Conservation (phyloP, 1,140 invertebrate species). For the Papilio polyxenes region DNA sequence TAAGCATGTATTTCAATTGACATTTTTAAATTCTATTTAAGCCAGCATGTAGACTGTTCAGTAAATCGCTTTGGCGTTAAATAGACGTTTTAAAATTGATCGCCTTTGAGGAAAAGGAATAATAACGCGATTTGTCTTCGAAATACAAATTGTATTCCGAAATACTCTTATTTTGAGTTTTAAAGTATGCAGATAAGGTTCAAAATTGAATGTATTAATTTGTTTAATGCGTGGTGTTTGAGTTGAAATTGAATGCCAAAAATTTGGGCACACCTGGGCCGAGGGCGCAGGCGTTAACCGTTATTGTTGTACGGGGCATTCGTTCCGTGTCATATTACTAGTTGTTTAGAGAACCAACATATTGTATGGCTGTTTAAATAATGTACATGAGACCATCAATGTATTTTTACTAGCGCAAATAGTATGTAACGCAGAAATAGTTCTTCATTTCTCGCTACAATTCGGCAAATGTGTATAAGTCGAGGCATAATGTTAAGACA, state of each 20-base stretch:
- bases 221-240: conserved; percentile 3
- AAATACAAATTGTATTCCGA: not conserved
- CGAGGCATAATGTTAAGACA: not conserved
- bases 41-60: not conserved
- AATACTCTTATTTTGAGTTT: not conserved
- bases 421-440: too few species aligned
- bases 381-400: not conserved
- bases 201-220: not conserved
- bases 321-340: conserved; percentile 18
- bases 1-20: not conserved
- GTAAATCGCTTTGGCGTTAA: conserved; percentile 2
- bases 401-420: too few species aligned
- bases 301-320: conserved; percentile 18
- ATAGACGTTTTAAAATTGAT: not conserved
- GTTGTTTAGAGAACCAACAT: conserved; percentile 1
- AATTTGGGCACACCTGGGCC: conserved; percentile 30
- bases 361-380: not conserved
- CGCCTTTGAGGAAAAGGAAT: not conserved
- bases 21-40: not conserved
- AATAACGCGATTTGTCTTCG: conserved; percentile 14
- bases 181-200: conserved; percentile 1
- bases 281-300: conserved; percentile 27
- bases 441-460: not conserved
- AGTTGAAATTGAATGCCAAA: conserved; percentile 36
- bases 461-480: not conserved